These are phyloP conservation scores for Volucella zonaria DNA, from an alignment of 2,888 invertebrate genomes.

Conservation along the genomic window DNA sequence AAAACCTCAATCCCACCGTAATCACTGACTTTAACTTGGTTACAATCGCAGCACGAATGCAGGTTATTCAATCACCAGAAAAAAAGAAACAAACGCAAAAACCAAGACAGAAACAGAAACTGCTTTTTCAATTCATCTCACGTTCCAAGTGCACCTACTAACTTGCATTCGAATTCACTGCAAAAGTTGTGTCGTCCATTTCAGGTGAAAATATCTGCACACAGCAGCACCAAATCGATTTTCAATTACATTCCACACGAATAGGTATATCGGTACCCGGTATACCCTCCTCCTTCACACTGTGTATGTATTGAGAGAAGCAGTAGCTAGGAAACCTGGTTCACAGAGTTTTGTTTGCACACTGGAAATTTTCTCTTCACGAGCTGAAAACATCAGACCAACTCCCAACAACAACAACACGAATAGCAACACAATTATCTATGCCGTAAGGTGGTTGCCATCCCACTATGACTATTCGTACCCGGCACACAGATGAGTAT, in stretches of 20 bases:
- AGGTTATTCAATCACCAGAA: not conserved
- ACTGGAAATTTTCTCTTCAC: conserved; percentile 45
- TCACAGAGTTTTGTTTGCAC: conserved; percentile 8
- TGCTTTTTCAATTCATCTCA: conserved; percentile 45
- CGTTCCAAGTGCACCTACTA: conserved; percentile 70
- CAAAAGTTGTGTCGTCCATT: conserved; percentile 35
- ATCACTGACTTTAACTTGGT: no score
- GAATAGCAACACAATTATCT: conserved; percentile 13
- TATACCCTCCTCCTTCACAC: no score
- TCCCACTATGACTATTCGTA: conserved; percentile 2
- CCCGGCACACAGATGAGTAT: conserved; percentile 10
- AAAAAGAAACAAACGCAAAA: no score
- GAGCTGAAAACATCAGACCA: conserved; percentile 20
- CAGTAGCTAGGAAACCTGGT: conserved; percentile 9
- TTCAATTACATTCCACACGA: conserved; percentile 31
- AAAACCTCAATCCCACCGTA: no score
- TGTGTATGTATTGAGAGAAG: not conserved
- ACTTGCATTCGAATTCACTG: conserved; percentile 59
- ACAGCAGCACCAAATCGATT: conserved; percentile 11
- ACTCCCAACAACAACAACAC: conserved; percentile 1
- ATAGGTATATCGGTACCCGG: not conserved
- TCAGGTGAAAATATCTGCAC: conserved; percentile 42
- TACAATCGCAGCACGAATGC: no score
- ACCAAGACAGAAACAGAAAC: conserved; percentile 31
- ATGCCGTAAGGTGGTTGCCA: conserved; percentile 44